phyloP scores from a whole-genome alignment of 2,113 vertebrate genomes.

The Nycticebus coucang region DNA sequence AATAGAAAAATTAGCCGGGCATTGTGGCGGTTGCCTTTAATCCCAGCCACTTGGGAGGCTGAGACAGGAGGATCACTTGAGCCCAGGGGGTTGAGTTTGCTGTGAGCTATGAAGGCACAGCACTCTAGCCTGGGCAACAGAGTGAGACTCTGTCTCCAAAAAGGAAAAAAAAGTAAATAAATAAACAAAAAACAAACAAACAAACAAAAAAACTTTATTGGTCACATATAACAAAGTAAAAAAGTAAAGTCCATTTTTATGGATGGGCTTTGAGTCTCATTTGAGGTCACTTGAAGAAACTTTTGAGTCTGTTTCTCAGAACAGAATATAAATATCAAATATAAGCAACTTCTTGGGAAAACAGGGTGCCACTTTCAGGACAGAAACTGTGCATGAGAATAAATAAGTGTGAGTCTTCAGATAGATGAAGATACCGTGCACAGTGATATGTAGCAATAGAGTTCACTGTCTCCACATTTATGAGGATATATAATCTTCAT shows the following conservation, averaged over 20 bases:
- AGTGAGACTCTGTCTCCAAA: too few relatives aligned
- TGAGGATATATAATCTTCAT: neutral
- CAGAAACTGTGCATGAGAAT: neutral
- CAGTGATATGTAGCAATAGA: neutral
- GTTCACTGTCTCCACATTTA: neutral
- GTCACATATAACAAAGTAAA: neutral
- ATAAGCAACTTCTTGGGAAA: neutral
- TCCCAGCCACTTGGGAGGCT: too few relatives aligned
- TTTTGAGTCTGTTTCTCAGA: neutral
- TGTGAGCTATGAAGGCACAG: too few relatives aligned
- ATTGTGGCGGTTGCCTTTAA: too few relatives aligned
- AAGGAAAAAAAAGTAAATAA: too few relatives aligned
- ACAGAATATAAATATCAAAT: neutral
- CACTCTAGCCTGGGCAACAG: too few relatives aligned
- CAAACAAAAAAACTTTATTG: neutral
- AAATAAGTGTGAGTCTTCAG: neutral
- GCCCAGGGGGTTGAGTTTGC: too few relatives aligned
- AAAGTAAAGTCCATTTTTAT: neutral
- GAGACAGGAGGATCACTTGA: too few relatives aligned
- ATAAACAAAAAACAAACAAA: too few relatives aligned
- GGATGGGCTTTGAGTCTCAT: conserved; percentile 6
- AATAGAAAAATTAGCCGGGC: too few relatives aligned
- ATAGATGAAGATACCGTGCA: neutral
- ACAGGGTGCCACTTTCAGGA: neutral
- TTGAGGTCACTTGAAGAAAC: neutral